These are phyloP conservation scores for Napeogenes inachia DNA, from an alignment of 2,888 invertebrate species.

Conservation along the genomic window DNA sequence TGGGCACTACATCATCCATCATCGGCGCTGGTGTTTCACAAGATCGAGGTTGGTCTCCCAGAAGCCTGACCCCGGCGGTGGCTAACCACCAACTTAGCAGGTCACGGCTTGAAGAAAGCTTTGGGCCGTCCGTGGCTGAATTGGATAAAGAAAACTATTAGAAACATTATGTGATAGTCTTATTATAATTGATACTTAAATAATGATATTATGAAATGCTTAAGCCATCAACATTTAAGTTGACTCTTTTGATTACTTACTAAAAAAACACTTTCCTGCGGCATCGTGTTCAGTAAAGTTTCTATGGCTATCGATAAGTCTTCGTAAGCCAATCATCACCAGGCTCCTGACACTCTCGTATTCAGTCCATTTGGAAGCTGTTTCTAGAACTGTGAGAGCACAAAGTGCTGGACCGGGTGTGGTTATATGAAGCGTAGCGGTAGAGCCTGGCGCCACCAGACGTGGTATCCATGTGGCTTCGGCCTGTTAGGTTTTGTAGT, in stretches of 20 bases:
- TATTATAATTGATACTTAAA: not conserved
- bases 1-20: conserved; percentile 42
- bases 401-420: conserved; percentile 63
- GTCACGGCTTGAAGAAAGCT: conserved; percentile 42
- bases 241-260: conserved; percentile 41
- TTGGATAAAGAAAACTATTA: conserved; percentile 5
- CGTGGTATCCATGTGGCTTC: conserved; percentile 54
- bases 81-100: conserved; percentile 51
- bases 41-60: conserved; percentile 34
- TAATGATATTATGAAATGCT: not conserved
- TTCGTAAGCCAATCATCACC: conserved; percentile 42
- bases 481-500: conserved; percentile 42
- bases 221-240: too few relatives aligned
- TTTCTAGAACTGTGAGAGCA: conserved; percentile 56
- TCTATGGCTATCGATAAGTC: conserved; percentile 51
- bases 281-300: conserved; percentile 64
- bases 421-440: conserved; percentile 45
- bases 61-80: conserved; percentile 46
- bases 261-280: conserved; percentile 55
- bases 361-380: conserved; percentile 47
- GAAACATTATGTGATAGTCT: not conserved
- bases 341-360: conserved; percentile 42
- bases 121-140: conserved; percentile 44
- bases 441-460: conserved; percentile 52
- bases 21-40: conserved; percentile 39